A percentile compares a stretch with the other conserved stretches of the same genome.
Conservation (phyloP, 2,797 vertebrate species). For the Pygocentrus nattereri region DNA sequence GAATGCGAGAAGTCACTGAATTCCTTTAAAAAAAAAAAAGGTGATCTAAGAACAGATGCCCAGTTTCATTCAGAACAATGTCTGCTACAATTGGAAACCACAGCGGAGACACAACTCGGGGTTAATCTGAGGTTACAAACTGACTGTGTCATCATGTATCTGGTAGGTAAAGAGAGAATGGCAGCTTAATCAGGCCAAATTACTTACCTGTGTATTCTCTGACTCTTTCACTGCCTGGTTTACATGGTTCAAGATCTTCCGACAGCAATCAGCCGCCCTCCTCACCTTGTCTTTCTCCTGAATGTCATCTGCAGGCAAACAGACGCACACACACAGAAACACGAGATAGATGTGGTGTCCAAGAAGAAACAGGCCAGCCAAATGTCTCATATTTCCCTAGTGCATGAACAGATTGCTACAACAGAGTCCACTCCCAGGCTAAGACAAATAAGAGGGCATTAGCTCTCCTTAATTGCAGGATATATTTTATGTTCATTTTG, state of each 20-base stretch:
- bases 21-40: not conserved
- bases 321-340: conserved; percentile 16
- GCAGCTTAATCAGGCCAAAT: not conserved
- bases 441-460: conserved; percentile 66
- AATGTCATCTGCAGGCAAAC: conserved; percentile 78
- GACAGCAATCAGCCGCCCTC: conserved; percentile 91
- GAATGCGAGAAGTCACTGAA: not conserved
- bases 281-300: conserved; percentile 91
- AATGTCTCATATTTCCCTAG: conserved; percentile 34
- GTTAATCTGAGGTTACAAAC: conserved; percentile 29
- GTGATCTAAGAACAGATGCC: not conserved
- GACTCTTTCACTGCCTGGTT: conserved; percentile 97
- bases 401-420: conserved; percentile 9
- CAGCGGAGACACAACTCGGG: not conserved
- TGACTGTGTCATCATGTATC: not conserved
- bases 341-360: not conserved
- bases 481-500: conserved; percentile 67
- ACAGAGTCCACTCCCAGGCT: conserved; percentile 49
- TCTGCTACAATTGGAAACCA: not conserved
- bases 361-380: conserved; percentile 33
- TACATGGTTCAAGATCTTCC: conserved; percentile 92
- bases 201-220: conserved; percentile 93
- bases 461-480: conserved; percentile 66
- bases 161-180: too few species aligned
- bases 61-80: not conserved